Conservation (phyloP, 2,797 vertebrate genomes). For the Megaceryle alcyon region DNA sequence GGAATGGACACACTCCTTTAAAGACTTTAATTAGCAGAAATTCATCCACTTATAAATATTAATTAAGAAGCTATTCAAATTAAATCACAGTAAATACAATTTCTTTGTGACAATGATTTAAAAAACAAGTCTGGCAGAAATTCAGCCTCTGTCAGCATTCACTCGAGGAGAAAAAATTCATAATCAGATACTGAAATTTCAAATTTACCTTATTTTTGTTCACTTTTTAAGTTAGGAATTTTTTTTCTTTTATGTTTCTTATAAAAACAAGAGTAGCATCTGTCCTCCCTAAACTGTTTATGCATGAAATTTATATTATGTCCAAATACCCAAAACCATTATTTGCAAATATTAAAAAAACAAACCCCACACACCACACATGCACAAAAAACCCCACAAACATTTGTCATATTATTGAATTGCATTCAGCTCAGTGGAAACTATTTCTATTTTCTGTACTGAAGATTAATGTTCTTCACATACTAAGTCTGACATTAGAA, state of each 20-base stretch:
- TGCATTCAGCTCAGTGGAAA: neutral
- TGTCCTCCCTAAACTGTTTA: neutral
- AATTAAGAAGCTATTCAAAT: neutral
- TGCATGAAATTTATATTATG: neutral
- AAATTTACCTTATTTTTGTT: neutral
- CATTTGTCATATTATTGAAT: neutral
- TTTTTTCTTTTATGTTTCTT: neutral
- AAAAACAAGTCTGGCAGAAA: neutral
- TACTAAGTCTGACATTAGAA: neutral
- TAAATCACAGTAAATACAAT: neutral
- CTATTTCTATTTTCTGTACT: neutral
- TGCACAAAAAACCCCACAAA: too few species aligned
- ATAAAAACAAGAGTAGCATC: neutral
- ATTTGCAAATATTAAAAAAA: neutral
- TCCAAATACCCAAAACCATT: neutral
- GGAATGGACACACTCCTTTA: neutral
- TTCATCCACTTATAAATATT: neutral
- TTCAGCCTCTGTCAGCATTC: neutral
- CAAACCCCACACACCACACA: too few species aligned
- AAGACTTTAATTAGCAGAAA: constrained; percentile 8
- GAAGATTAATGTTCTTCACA: neutral
- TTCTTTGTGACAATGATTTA: neutral
- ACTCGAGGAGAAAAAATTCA: neutral
- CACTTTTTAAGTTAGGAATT: neutral
- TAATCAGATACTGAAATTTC: neutral